phyloP scores from a whole-genome alignment of 2,888 invertebrate genomes.

The Graphium colonna region DNA sequence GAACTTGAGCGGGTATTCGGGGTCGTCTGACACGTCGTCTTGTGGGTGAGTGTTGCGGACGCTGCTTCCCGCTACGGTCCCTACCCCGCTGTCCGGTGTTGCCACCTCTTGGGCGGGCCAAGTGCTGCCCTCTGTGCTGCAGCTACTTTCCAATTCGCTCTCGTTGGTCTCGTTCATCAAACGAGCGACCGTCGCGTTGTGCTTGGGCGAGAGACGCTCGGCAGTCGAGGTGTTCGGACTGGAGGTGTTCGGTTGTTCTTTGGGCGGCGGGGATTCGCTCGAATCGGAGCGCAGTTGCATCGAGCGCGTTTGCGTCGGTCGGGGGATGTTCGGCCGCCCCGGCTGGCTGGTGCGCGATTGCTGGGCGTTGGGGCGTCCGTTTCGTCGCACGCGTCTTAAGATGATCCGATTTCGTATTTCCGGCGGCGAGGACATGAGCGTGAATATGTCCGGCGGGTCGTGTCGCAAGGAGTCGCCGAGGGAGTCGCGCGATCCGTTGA shows the following conservation, averaged over 20 bases:
- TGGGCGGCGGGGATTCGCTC: conserved; percentile 64
- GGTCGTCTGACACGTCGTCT: conserved; percentile 64
- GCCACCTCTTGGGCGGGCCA: conserved; percentile 44
- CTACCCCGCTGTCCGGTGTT: conserved; percentile 64
- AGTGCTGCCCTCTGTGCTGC: conserved; percentile 61
- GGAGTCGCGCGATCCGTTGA: conserved; percentile 77
- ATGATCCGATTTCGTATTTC: conserved; percentile 46
- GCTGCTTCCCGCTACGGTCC: conserved; percentile 58
- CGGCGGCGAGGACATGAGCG: conserved; percentile 43
- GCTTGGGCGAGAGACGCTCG: conserved; percentile 48
- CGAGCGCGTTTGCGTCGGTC: background rate
- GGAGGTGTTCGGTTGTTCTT: conserved; percentile 43
- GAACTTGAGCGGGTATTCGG: conserved; percentile 74
- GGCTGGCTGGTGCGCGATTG: too few species aligned
- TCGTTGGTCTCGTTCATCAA: conserved; percentile 75
- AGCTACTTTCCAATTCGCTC: conserved; percentile 72
- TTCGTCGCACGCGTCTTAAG: conserved; percentile 48
- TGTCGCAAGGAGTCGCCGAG: conserved; percentile 57
- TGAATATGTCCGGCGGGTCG: conserved; percentile 45
- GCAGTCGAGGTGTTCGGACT: conserved; percentile 40
- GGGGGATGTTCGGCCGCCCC: too few species aligned
- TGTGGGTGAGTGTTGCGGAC: conserved; percentile 43
- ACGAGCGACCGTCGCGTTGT: conserved; percentile 61
- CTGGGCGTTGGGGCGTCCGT: conserved; percentile 49
- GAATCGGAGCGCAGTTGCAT: conserved; percentile 50